phyloP scores from a whole-genome alignment of 2,113 vertebrate genomes.

The Motacilla alba region DNA sequence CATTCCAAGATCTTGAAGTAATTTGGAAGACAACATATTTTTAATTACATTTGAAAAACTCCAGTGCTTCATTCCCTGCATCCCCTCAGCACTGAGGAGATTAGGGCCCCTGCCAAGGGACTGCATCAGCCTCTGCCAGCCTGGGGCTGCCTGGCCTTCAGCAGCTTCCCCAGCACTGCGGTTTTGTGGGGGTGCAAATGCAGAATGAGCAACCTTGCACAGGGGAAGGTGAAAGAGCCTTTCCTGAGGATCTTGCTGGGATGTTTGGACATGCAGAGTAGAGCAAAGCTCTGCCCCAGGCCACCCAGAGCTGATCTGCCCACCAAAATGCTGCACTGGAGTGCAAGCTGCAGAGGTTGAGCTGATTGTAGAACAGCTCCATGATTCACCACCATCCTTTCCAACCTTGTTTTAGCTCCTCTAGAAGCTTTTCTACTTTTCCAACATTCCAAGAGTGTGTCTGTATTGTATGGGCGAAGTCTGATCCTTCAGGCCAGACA shows the following conservation, averaged over 20 bases:
- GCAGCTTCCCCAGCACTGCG: not conserved
- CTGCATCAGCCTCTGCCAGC: not conserved
- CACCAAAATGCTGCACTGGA: not conserved
- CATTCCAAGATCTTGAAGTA: not conserved
- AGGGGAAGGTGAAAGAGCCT: not conserved
- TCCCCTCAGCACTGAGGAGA: not conserved
- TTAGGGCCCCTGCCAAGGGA: not conserved
- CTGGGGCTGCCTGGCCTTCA: not conserved
- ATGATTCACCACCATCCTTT: not conserved
- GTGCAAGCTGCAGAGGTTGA: not conserved
- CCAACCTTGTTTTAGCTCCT: not conserved
- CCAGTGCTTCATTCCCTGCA: not conserved
- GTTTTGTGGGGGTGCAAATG: not conserved
- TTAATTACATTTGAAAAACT: constrained; percentile 9
- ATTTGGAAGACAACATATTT: not conserved
- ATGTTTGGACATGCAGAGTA: not conserved
- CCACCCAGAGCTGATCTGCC: not conserved
- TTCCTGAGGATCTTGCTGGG: not conserved
- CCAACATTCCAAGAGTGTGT: not conserved
- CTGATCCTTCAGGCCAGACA: not conserved
- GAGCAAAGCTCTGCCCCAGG: not conserved
- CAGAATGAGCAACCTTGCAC: accelerated
- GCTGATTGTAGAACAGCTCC: not conserved
- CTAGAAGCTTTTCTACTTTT: not conserved
- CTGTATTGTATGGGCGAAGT: not conserved